Conservation (phyloP, 2,113 vertebrate species). For the Tichodroma muraria region DNA sequence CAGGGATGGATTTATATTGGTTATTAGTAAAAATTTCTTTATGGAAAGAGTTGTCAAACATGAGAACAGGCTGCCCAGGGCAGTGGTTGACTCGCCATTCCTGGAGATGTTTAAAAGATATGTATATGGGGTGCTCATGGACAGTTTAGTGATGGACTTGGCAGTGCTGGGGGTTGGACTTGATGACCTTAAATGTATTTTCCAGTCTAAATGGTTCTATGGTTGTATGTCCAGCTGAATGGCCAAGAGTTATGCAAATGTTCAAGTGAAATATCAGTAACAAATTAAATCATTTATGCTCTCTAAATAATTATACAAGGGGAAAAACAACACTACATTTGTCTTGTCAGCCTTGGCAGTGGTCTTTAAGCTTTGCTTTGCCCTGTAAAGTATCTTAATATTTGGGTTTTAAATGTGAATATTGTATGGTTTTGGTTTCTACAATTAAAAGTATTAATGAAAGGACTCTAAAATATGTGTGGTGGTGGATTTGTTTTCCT, state of each 20-base stretch:
- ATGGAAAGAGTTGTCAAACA: neutral
- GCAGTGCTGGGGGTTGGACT: neutral
- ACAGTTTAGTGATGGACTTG: neutral
- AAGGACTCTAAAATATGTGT: neutral
- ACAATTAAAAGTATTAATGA: neutral
- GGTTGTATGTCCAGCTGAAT: slow-evolving; percentile 20
- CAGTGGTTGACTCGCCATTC: neutral
- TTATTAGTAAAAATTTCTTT: neutral
- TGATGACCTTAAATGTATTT: neutral
- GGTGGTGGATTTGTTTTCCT: neutral
- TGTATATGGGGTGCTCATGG: neutral
- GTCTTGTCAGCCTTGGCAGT: slow-evolving; percentile 42
- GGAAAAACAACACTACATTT: slow-evolving; percentile 22
- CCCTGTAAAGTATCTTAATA: slow-evolving; percentile 6
- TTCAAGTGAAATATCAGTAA: slow-evolving; percentile 56
- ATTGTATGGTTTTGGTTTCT: neutral
- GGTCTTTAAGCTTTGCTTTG: slow-evolving; percentile 38
- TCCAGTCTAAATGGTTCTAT: neutral
- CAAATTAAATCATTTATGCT: slow-evolving; percentile 66
- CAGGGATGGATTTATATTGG: neutral
- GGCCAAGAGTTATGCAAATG: slow-evolving; percentile 68
- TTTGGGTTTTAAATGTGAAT: slow-evolving; percentile 19
- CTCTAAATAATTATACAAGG: slow-evolving; percentile 65
- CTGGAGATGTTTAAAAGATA: neutral
- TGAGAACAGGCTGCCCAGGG: neutral